phyloP scores from a whole-genome alignment of 1,140 invertebrate genomes.

The Drosophila prosaltans region DNA sequence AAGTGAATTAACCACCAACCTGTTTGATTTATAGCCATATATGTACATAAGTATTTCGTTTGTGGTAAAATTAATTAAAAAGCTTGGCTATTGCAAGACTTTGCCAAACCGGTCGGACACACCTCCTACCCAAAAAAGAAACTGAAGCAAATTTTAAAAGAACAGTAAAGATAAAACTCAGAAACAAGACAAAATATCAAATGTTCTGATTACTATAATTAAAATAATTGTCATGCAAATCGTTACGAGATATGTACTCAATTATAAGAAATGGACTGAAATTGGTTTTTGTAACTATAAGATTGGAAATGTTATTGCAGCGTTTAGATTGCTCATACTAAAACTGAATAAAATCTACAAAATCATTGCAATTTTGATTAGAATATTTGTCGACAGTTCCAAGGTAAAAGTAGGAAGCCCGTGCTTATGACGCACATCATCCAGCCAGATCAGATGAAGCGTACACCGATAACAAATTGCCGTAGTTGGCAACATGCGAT shows the following conservation, averaged over 20 bases:
- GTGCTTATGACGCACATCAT: constrained; percentile 6
- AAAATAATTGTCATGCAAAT: no score
- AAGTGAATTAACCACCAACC: background rate
- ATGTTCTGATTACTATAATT: background rate
- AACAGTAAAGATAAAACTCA: constrained; percentile 1
- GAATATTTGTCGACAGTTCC: background rate
- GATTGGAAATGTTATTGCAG: no score
- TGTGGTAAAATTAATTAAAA: background rate
- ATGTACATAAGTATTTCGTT: background rate
- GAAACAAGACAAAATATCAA: background rate
- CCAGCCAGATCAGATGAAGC: constrained; percentile 2
- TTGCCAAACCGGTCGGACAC: constrained; percentile 29
- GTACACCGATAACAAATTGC: background rate
- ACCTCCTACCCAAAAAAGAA: constrained; percentile 21
- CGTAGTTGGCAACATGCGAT: constrained; percentile 18
- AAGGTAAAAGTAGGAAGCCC: constrained; percentile 4
- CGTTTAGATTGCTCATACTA: no score
- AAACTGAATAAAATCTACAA: no score
- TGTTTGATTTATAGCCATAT: constrained; percentile 11
- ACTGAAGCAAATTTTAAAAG: constrained; percentile 7
- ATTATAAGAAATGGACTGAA: no score
- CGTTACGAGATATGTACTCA: no score
- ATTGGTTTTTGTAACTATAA: no score
- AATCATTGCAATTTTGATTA: background rate
- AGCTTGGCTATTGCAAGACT: background rate